Evolutionary conservation across 2,797 vertebrate species (phyloP).

Genomic region (Babyrousa celebensis): DNA sequence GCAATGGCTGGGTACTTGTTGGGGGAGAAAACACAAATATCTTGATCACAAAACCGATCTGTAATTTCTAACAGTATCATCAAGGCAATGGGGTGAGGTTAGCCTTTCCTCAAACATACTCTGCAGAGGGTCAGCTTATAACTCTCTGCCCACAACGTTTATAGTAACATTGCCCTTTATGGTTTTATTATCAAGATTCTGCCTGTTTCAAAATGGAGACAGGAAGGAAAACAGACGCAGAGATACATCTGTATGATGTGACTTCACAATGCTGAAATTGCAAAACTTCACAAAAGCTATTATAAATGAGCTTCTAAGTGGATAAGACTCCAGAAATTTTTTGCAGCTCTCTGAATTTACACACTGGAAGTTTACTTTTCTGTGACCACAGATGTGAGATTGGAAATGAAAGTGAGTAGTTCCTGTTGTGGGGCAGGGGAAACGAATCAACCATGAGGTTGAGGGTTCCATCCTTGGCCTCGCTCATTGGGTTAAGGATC

Average conservation of each 20-base stretch:
- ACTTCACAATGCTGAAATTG: conserved; percentile 45
- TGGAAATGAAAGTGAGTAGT: conserved; percentile 4
- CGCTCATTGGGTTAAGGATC: too few species aligned
- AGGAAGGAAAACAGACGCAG: neutral
- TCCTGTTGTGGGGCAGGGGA: too few species aligned
- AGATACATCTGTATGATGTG: neutral
- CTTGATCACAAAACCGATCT: neutral
- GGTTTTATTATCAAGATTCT: conserved; percentile 2
- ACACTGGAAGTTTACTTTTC: conserved; percentile 12
- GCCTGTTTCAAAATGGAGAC: neutral
- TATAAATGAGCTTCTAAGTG: neutral
- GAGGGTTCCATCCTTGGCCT: too few species aligned
- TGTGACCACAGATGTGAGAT: neutral
- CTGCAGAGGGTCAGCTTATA: neutral
- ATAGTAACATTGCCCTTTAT: neutral
- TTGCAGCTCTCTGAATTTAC: neutral
- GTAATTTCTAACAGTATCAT: neutral
- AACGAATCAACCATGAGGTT: too few species aligned
- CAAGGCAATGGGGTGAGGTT: neutral
- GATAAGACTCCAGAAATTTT: neutral
- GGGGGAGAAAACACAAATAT: neutral
- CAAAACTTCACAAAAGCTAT: neutral
- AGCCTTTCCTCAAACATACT: neutral
- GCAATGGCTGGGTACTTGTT: neutral
- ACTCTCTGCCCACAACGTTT: neutral